Evolutionary conservation across 2,888 invertebrate species (phyloP).

Genomic region (Isoperla grammatica): DNA sequence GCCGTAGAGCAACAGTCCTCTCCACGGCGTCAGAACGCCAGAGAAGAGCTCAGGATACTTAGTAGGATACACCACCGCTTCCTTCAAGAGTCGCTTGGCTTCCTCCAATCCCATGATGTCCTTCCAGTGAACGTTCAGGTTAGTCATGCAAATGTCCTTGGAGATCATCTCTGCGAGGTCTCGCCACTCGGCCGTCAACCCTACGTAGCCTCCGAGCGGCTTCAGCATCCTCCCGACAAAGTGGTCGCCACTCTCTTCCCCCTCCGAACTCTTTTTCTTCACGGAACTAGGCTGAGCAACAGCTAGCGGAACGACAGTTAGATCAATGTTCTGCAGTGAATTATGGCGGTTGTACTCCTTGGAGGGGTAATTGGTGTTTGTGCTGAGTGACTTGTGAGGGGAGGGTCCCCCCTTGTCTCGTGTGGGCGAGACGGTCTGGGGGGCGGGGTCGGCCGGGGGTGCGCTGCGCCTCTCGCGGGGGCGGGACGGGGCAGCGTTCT

Average conservation of each 20-base stretch:
- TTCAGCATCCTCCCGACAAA: slow-evolving; percentile 37
- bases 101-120: slow-evolving; percentile 72
- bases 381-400: too few relatives aligned
- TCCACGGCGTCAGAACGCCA: slow-evolving; percentile 73
- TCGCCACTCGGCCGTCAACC: slow-evolving; percentile 52
- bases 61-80: slow-evolving; percentile 77
- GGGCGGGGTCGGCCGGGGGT: too few relatives aligned
- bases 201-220: slow-evolving; percentile 38
- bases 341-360: neutral
- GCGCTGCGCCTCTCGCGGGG: too few relatives aligned
- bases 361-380: too few relatives aligned
- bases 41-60: slow-evolving; percentile 67
- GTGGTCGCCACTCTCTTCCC: too few relatives aligned
- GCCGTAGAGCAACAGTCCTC: slow-evolving; percentile 68
- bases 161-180: slow-evolving; percentile 61
- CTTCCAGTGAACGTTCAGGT: slow-evolving; percentile 68
- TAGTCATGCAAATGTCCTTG: slow-evolving; percentile 58
- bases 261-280: too few relatives aligned
- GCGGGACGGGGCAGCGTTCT: too few relatives aligned
- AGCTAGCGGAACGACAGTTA: slow-evolving; percentile 7
- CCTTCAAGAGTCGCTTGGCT: slow-evolving; percentile 73
- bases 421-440: too few relatives aligned
- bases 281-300: too few relatives aligned
- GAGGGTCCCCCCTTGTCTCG: too few relatives aligned
- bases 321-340: slow-evolving; percentile 3